A percentile compares a stretch with the other conserved stretches of the same genome.
Conservation (phyloP, 2,797 vertebrate genomes). For the Psittacula echo region DNA sequence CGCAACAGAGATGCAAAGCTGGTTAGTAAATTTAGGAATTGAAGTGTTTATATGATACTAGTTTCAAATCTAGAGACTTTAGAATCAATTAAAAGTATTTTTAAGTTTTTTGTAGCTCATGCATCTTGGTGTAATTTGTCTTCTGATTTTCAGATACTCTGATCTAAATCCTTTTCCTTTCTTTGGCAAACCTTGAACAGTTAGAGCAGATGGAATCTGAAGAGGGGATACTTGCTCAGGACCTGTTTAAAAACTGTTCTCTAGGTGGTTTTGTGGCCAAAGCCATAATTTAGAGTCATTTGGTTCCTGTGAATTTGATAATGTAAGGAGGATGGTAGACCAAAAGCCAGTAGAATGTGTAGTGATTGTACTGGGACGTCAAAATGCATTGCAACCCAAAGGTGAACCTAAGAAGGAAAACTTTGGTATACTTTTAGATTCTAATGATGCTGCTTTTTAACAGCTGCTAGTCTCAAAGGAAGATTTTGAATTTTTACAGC, state of each 20-base stretch:
- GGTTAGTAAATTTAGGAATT: conserved; percentile 75
- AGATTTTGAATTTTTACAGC: not conserved
- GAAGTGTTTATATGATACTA: fast-evolving
- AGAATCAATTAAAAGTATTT: not conserved
- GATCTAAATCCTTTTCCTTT: not conserved
- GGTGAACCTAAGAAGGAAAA: not conserved
- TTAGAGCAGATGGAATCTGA: not conserved
- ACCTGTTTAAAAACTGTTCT: not conserved
- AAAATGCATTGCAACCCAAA: not conserved
- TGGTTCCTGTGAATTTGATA: not conserved
- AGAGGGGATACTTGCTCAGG: not conserved
- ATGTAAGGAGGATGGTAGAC: not conserved
- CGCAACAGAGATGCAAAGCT: conserved; percentile 93
- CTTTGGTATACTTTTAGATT: not conserved
- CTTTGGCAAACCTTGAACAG: not conserved
- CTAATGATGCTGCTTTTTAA: not conserved
- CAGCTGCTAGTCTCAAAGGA: not conserved
- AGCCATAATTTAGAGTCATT: not conserved
- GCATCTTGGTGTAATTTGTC: not conserved
- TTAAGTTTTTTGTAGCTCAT: not conserved
- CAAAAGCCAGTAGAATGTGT: not conserved
- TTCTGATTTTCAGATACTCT: not conserved
- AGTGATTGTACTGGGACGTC: not conserved
- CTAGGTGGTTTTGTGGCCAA: fast-evolving
- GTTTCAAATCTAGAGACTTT: not conserved